These are phyloP conservation scores for Octodonta nipae DNA, from an alignment of 2,888 invertebrate genomes.

Conservation along the genomic window DNA sequence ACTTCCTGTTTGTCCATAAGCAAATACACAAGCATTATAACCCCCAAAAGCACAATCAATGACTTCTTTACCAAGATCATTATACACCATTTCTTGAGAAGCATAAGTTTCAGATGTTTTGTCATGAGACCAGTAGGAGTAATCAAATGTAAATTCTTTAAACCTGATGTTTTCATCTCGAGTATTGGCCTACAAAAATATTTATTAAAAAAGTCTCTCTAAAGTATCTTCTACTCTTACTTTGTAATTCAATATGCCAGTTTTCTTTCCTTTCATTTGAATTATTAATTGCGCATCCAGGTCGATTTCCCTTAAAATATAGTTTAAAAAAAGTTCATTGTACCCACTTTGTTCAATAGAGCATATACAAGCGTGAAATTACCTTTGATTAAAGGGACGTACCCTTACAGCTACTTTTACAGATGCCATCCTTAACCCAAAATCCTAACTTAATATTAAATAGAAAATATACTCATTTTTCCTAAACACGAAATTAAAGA, in stretches of 20 bases:
- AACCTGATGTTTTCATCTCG: conserved; percentile 38
- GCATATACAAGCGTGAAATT: conserved; percentile 15
- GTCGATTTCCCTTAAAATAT: conserved; percentile 61
- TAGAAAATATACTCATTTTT: too few relatives aligned
- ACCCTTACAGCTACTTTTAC: conserved; percentile 85
- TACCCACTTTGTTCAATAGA: conserved; percentile 48
- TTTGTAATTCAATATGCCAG: conserved; percentile 63
- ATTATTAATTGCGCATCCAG: conserved; percentile 72
- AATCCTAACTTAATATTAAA: too few relatives aligned
- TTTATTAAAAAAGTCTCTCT: conserved; percentile 15
- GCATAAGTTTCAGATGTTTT: conserved; percentile 55
- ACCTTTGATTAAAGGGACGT: conserved; percentile 83
- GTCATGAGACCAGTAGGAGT: conserved; percentile 78
- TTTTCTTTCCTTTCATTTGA: conserved; percentile 75
- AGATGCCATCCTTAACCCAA: conserved; percentile 64
- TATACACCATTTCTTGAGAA: conserved; percentile 68
- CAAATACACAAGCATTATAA: conserved; percentile 83
- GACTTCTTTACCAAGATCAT: conserved; percentile 64
- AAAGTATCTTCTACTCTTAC: conserved; percentile 43
- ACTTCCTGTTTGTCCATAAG: conserved; percentile 83
- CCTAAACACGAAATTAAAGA: too few relatives aligned
- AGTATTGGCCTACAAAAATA: conserved; percentile 27
- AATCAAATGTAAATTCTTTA: conserved; percentile 81
- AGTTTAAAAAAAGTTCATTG: conserved; percentile 30
- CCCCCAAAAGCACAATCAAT: conserved; percentile 70